Percentiles rank a stretch among this genome's conserved stretches.
phyloP scores from a whole-genome alignment of 2,797 vertebrate species.

The Channallabes apus region DNA sequence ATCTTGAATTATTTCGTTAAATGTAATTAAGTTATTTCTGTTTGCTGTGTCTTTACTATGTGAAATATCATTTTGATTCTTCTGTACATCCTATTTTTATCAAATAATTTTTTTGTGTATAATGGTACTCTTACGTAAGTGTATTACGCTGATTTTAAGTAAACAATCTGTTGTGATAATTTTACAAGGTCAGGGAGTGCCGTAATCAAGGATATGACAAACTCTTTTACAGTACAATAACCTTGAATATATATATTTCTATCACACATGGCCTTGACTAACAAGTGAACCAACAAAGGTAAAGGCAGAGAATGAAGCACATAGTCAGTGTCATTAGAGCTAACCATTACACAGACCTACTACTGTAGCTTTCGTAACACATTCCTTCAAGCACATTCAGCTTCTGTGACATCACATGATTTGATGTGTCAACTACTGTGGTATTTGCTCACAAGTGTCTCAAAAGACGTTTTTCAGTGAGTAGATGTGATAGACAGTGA shows the following conservation, averaged over 20 bases:
- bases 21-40: constrained; percentile 35
- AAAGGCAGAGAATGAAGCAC: not conserved
- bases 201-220: constrained; percentile 52
- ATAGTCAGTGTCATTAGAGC: not conserved
- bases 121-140: constrained; percentile 27
- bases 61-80: not conserved
- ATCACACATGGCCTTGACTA: constrained; percentile 52
- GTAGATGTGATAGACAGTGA: not conserved
- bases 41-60: not conserved
- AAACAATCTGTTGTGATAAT: constrained; percentile 22
- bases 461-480: not conserved
- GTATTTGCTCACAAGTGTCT: constrained; percentile 2
- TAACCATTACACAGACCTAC: not conserved
- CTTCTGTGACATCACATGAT: not conserved
- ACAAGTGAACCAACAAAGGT: not conserved
- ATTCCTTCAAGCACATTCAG: not conserved
- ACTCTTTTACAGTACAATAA: constrained; percentile 48
- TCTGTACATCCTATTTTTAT: not conserved
- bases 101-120: constrained; percentile 23
- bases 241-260: constrained; percentile 52
- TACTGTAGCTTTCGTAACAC: not conserved
- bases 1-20: constrained; percentile 56
- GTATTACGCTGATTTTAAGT: constrained; percentile 18
- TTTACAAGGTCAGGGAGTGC: constrained; percentile 53
- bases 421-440: not conserved